Conservation (phyloP, 1,140 invertebrate species). For the Drosophila virilis region DNA sequence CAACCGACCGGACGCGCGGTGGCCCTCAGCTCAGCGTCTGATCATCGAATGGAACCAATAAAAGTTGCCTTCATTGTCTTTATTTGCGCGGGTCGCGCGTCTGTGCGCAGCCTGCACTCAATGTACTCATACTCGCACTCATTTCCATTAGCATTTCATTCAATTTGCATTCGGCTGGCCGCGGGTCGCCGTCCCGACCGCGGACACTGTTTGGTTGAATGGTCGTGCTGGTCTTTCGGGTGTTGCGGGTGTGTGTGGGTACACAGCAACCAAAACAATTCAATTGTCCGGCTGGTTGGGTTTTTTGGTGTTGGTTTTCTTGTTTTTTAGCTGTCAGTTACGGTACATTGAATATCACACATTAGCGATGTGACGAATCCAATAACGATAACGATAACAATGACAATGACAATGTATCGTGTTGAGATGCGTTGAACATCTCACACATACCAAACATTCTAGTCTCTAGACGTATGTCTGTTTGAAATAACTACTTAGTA, state of each 20-base stretch:
- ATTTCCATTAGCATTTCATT: conserved; percentile 77
- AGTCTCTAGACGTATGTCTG: too few relatives aligned
- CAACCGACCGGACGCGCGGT: conserved; percentile 45
- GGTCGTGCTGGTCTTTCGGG: conserved; percentile 57
- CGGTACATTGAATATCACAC: conserved; percentile 82
- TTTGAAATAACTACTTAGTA: too few relatives aligned
- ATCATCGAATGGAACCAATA: conserved; percentile 84
- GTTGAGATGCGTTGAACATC: not conserved
- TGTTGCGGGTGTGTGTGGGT: conserved; percentile 1
- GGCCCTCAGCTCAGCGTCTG: conserved; percentile 46
- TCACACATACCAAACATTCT: too few relatives aligned
- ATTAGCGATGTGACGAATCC: conserved; percentile 65
- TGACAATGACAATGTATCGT: conserved; percentile 30
- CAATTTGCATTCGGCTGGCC: conserved; percentile 70
- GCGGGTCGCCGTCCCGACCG: conserved; percentile 4
- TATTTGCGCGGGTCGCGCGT: conserved; percentile 67
- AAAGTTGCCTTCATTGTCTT: conserved; percentile 81
- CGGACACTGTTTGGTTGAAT: conserved; percentile 68
- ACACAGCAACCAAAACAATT: conserved; percentile 72
- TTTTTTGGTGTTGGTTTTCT: conserved; percentile 55
- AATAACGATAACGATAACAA: conserved; percentile 41
- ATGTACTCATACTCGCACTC: conserved; percentile 34
- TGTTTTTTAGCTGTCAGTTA: conserved; percentile 57
- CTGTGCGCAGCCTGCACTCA: conserved; percentile 53
- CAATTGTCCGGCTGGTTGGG: conserved; percentile 77